Base-by-base conservation (phyloP, 2,113 vertebrate species). In the Antechinus stuartii region DNA sequence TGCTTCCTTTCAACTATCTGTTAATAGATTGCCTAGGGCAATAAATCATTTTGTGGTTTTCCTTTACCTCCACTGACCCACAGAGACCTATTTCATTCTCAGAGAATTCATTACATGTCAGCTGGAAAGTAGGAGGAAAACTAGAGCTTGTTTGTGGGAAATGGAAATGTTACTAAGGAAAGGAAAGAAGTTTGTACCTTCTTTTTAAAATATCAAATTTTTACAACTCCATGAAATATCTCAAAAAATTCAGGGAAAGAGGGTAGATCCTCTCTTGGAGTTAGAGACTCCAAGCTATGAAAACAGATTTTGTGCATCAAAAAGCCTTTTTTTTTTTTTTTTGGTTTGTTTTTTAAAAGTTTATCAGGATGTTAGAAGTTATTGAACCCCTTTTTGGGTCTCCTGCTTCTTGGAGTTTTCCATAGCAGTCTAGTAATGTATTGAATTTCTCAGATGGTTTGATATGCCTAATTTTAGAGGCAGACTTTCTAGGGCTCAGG, bases 11-110 rank as follows among this genome's bases (percentile, higher is more conserved):
- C 16, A 42, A 35, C 68, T 84, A 84, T 84, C 68, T 84, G 68
- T 84, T 84, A 84, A 84, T 84, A 84, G 68, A 84, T 84, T 84
- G 68, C 68, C 19, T 42, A 84, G 68, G 68, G 68, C 68, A 84
- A 84, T 84, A 84, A 84, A 84, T 84, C n/a, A 84, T n/a, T 84
- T 84, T 84, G 68, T 84, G 68, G 68, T 84, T 84, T 84, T 84
- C 68, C 68, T 84, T 84, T 84, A 84, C 68, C 68, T 84, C 68
- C 42, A 22, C 68, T 84, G 68, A 84, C 68, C 68, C 68, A 84
- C 68, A 84, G 68, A 84, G 68, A 84, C 68, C 68, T 84, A 84
- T 84, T 84, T 84, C 68, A 84, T 42, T 84, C 68, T 84, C 68
- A 84, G 68, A 84, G 68, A 84, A 42, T 84, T 84, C 68, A 84